Conservation (phyloP, 2,888 invertebrate species). For the Oasisia sp. region DNA sequence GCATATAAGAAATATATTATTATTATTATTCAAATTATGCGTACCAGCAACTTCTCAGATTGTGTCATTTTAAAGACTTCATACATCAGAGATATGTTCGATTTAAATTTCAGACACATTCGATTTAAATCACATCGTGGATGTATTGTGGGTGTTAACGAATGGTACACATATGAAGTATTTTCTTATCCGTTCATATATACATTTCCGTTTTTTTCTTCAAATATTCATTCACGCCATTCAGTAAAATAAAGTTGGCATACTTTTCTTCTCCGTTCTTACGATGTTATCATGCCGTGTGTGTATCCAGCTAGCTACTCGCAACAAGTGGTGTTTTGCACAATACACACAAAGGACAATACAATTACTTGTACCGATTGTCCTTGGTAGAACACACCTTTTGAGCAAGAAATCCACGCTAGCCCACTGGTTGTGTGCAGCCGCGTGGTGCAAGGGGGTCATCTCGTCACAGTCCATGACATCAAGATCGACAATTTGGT, state of each 20-base stretch:
- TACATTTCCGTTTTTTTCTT: not conserved
- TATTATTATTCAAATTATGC: too few species aligned
- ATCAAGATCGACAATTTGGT: slow-evolving; percentile 63
- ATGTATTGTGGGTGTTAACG: not conserved
- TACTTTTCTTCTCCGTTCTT: not conserved
- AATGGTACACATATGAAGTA: not conserved
- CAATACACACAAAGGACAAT: not conserved
- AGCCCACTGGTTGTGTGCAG: slow-evolving; percentile 61
- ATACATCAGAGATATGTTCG: not conserved
- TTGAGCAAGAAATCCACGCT: slow-evolving; percentile 60
- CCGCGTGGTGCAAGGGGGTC: slow-evolving; percentile 67
- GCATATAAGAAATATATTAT: too few species aligned
- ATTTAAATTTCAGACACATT: not conserved
- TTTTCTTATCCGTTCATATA: not conserved
- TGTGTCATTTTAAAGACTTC: not conserved
- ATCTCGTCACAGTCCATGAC: slow-evolving; percentile 61
- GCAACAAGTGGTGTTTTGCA: not conserved
- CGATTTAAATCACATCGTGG: not conserved
- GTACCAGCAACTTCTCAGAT: too few species aligned
- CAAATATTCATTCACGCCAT: not conserved
- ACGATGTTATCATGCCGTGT: not conserved
- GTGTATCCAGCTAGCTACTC: not conserved
- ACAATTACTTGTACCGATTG: not conserved
- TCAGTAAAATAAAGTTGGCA: too few species aligned
- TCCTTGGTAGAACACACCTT: slow-evolving; percentile 38